Conservation (phyloP, 2,113 vertebrate genomes). For the Callipepla californica region DNA sequence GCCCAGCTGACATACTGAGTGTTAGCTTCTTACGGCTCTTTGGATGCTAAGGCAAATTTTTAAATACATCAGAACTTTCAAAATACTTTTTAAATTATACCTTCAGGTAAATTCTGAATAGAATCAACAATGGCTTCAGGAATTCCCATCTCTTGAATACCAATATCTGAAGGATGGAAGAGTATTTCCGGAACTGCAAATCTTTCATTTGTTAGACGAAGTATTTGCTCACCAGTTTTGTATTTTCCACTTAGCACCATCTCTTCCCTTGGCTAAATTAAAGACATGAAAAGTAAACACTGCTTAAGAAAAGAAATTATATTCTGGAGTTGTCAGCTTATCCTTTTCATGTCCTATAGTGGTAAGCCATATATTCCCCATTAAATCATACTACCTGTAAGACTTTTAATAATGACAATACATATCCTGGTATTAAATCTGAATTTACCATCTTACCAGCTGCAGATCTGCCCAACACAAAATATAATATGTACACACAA, state of each 20-base stretch:
- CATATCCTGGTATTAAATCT: background rate
- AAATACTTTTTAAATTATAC: constrained; percentile 70
- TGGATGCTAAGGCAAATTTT: background rate
- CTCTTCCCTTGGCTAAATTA: constrained; percentile 90
- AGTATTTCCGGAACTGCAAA: constrained; percentile 98
- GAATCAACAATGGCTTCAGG: constrained; percentile 95
- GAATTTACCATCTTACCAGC: background rate
- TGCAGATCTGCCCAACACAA: background rate
- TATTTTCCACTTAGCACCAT: constrained; percentile 97
- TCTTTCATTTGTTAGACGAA: constrained; percentile 93
- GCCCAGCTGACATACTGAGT: background rate
- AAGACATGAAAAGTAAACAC: constrained; percentile 46
- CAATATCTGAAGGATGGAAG: constrained; percentile 95
- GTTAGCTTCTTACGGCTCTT: background rate
- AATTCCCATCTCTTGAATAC: constrained; percentile 98
- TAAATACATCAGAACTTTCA: background rate
- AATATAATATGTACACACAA: background rate
- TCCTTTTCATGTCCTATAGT: background rate
- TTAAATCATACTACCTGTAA: background rate
- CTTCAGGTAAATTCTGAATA: constrained; percentile 93
- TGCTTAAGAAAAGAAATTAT: constrained; percentile 5
- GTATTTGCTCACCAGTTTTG: constrained; percentile 95
- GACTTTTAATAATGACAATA: background rate
- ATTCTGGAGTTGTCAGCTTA: background rate
- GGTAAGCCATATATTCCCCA: background rate